A percentile compares a stretch with the other conserved stretches of the same genome.
Conservation (phyloP, 1,140 invertebrate genomes). For the Dinoponera quadriceps region DNA sequence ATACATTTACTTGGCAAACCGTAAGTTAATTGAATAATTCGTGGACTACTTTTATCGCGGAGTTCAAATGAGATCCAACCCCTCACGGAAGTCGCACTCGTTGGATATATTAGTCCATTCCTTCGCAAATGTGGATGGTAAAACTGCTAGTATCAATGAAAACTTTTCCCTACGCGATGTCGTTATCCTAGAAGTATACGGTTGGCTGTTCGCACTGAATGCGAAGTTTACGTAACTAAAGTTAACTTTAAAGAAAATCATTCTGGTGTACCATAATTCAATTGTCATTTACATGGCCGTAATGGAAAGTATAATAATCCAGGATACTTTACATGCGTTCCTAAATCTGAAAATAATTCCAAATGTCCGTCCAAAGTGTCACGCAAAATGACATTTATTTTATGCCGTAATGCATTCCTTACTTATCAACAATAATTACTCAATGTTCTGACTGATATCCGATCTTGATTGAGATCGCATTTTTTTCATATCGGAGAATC, state of each 20-base stretch:
- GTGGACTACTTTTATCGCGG: conserved; percentile 31
- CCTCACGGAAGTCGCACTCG: neutral
- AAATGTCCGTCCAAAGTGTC: neutral
- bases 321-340: neutral
- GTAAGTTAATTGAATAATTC: conserved; percentile 53
- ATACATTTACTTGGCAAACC: conserved; percentile 26
- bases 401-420: neutral
- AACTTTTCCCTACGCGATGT: neutral
- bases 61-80: conserved; percentile 28
- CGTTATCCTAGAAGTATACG: neutral
- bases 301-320: conserved; percentile 38
- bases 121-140: neutral
- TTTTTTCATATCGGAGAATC: no score
- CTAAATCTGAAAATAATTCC: neutral
- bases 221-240: neutral
- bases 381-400: neutral
- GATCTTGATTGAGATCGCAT: no score
- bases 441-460: no score
- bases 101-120: conserved; percentile 1
- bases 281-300: neutral
- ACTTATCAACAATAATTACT: neutral
- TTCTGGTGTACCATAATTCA: neutral
- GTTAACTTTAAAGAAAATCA: no score
- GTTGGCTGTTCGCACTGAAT: neutral
- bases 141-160: neutral